Evolutionary conservation across 2,797 vertebrate species (phyloP).

Genomic region (Chloroceryle amazona): DNA sequence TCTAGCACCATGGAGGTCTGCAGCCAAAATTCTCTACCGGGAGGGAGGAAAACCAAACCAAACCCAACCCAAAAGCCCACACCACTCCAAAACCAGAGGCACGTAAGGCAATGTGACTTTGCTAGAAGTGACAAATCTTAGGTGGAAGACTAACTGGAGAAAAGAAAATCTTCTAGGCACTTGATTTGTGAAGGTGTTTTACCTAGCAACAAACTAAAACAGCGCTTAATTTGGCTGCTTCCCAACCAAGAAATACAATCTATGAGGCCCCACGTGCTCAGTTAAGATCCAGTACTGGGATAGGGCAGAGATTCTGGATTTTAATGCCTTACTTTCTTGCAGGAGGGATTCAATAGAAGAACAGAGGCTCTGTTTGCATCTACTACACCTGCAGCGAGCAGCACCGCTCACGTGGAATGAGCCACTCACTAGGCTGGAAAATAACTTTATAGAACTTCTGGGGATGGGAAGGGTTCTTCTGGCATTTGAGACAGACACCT

Average conservation of each 20-base stretch:
- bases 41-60: neutral
- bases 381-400: neutral
- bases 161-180: neutral
- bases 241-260: neutral
- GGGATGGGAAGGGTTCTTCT: neutral
- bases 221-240: neutral
- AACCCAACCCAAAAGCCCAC: neutral
- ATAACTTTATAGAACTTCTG: neutral
- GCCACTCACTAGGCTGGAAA: neutral
- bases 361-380: neutral
- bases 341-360: neutral
- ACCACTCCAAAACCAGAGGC: neutral
- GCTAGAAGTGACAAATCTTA: neutral
- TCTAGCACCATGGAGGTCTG: neutral
- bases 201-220: neutral
- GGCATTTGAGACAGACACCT: neutral
- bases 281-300: neutral
- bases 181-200: neutral
- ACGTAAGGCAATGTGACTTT: neutral
- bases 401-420: neutral
- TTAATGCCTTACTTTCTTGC: neutral
- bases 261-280: accelerated
- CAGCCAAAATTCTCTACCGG: neutral
- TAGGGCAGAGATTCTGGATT: neutral
- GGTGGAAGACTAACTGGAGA: neutral